Evolutionary conservation across 2,113 vertebrate genomes (phyloP).

Genomic region (Caloenas nicobarica): DNA sequence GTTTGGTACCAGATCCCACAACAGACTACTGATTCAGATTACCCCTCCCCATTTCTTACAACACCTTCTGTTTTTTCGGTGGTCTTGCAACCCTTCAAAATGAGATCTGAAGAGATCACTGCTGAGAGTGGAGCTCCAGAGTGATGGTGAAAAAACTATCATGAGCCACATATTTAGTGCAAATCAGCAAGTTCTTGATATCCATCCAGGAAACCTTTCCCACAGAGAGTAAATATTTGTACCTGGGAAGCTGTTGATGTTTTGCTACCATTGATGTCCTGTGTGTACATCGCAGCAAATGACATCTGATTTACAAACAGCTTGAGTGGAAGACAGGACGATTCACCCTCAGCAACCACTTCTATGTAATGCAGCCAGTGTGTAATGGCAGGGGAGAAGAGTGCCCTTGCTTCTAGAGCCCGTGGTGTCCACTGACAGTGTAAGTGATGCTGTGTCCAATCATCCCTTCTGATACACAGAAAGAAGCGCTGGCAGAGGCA

Average conservation of each 20-base stretch:
- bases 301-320: not conserved
- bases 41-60: not conserved
- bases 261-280: not conserved
- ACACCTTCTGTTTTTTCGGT: not conserved
- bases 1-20: not conserved
- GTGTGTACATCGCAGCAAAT: not conserved
- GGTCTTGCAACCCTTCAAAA: not conserved
- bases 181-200: not conserved
- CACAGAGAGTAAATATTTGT: not conserved
- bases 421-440: accelerated
- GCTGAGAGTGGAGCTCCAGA: not conserved
- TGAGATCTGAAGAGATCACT: not conserved
- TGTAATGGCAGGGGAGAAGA: not conserved
- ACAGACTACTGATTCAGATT: not conserved
- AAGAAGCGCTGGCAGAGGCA: not conserved
- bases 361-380: accelerated
- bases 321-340: not conserved
- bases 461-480: not conserved
- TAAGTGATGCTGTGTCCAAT: not conserved
- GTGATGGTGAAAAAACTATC: not conserved
- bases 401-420: accelerated
- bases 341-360: not conserved
- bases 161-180: not conserved
- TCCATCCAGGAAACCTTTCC: not conserved
- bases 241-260: not conserved